Conservation (phyloP, 2,113 vertebrate genomes). For the Anolis sagrei region DNA sequence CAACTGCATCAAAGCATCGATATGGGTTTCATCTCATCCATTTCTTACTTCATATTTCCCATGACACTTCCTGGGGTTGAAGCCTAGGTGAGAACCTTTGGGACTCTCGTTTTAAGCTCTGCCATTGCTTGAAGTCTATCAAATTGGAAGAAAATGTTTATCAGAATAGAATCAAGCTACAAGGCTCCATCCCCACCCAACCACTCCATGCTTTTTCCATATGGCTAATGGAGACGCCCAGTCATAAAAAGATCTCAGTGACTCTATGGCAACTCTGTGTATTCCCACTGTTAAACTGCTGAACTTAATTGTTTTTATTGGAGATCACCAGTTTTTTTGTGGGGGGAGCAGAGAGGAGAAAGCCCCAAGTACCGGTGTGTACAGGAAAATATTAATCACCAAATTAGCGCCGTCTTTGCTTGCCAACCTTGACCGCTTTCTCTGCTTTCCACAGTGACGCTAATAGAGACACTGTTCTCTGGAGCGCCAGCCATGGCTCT, state of each 20-base stretch:
- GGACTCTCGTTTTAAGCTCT: not conserved
- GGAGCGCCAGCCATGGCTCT: conserved; percentile 59
- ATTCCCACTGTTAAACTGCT: conserved; percentile 31
- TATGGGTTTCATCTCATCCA: conserved; percentile 4
- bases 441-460: conserved; percentile 65
- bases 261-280: conserved; percentile 50
- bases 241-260: conserved; percentile 33
- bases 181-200: not conserved
- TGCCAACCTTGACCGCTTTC: conserved; percentile 54
- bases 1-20: not conserved
- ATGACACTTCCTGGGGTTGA: conserved; percentile 11
- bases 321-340: conserved; percentile 43
- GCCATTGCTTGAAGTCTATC: conserved; percentile 9
- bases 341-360: not conserved
- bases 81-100: not conserved
- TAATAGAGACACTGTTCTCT: conserved; percentile 61
- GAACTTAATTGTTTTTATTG: conserved; percentile 53
- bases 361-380: conserved; percentile 15
- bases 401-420: conserved; percentile 40
- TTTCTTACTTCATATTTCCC: conserved; percentile 21
- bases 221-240: conserved; percentile 7
- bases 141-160: conserved; percentile 12
- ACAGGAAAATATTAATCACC: conserved; percentile 28
- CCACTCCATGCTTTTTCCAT: conserved; percentile 18
- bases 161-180: not conserved